phyloP scores from a whole-genome alignment of 2,797 vertebrate genomes.

The Huso huso region DNA sequence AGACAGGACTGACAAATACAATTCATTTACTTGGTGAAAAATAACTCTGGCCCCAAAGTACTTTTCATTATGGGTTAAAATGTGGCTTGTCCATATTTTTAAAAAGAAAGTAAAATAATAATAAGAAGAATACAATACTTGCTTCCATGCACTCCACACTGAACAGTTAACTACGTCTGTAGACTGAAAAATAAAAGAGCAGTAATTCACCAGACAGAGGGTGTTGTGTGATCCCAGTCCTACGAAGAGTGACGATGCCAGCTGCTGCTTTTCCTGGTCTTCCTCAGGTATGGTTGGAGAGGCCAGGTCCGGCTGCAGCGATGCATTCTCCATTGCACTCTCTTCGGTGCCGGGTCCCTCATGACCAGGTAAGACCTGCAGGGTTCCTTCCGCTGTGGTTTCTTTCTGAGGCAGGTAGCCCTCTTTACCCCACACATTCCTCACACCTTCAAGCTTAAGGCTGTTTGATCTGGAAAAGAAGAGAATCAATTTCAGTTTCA shows the following conservation, averaged over 20 bases:
- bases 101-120: too few relatives aligned
- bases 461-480: constrained; percentile 52
- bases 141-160: too few relatives aligned
- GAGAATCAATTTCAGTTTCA: neutral
- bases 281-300: constrained; percentile 39
- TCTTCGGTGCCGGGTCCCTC: constrained; percentile 40
- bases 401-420: constrained; percentile 82
- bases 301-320: constrained; percentile 22
- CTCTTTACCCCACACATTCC: constrained; percentile 86
- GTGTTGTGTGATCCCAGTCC: constrained; percentile 70
- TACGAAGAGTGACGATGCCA: constrained; percentile 83
- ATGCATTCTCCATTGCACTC: constrained; percentile 22
- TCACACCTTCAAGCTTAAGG: constrained; percentile 81
- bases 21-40: too few relatives aligned
- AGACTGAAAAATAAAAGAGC: neutral
- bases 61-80: too few relatives aligned
- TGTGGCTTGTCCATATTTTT: too few relatives aligned
- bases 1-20: too few relatives aligned
- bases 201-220: constrained; percentile 69
- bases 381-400: constrained; percentile 37
- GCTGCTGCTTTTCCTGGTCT: constrained; percentile 70
- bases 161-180: too few relatives aligned
- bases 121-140: too few relatives aligned
- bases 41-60: too few relatives aligned
- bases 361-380: constrained; percentile 38